A percentile compares a stretch with the other conserved stretches of the same genome.
phyloP scores from a whole-genome alignment of 2,888 invertebrate species.

The Xanthostigma xanthostigma region DNA sequence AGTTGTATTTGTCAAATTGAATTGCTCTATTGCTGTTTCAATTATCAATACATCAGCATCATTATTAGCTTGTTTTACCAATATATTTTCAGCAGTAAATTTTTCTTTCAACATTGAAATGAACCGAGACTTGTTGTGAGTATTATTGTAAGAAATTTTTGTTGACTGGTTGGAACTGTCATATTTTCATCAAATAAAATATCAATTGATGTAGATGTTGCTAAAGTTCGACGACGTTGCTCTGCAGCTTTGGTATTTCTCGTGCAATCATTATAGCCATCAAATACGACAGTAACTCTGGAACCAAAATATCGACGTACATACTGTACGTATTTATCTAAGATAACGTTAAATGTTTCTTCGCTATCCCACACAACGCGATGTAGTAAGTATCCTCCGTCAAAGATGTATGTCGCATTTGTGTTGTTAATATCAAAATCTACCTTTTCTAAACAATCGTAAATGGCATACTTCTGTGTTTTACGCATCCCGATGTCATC shows the following conservation, averaged over 20 bases:
- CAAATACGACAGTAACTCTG: no score
- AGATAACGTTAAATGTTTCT: no score
- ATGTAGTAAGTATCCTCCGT: slow-evolving; percentile 17
- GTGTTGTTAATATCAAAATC: slow-evolving; percentile 7
- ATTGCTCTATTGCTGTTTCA: slow-evolving; percentile 14
- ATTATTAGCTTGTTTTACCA: slow-evolving; percentile 17
- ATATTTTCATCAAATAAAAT: slow-evolving; percentile 16
- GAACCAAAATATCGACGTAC: no score
- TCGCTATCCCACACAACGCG: slow-evolving; percentile 15
- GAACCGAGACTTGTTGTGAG: slow-evolving; percentile 19
- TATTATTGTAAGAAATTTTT: slow-evolving; percentile 17
- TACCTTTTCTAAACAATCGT: slow-evolving; percentile 10
- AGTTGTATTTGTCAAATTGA: slow-evolving; percentile 12
- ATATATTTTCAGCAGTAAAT: slow-evolving; percentile 16
- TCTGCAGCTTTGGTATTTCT: no score
- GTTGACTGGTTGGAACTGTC: slow-evolving; percentile 13
- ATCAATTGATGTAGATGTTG: slow-evolving; percentile 15
- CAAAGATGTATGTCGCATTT: slow-evolving; percentile 13
- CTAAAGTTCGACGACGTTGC: no score
- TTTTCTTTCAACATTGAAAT: slow-evolving; percentile 16
- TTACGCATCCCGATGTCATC: no score
- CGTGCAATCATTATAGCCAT: no score
- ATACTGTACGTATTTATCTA: no score
- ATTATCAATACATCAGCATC: no score
- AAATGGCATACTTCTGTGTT: slow-evolving; percentile 13